Conservation (phyloP, 2,888 invertebrate species). For the Plagiodera versicolora region DNA sequence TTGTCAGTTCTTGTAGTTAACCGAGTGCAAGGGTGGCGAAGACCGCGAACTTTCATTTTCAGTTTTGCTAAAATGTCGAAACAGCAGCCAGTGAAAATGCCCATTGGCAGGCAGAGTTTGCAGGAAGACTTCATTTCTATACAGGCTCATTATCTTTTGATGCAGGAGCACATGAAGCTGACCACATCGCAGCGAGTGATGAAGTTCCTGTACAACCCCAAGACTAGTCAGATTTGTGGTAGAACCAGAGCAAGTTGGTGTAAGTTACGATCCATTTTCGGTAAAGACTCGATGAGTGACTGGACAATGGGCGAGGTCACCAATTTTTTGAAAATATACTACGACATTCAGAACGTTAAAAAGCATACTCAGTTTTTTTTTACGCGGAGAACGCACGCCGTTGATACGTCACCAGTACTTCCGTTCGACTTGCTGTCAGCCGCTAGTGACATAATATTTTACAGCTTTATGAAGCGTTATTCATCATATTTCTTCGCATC, state of each 20-base stretch:
- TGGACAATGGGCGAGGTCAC: too few species aligned
- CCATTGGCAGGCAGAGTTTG: constrained; percentile 44
- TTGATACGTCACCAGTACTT: too few species aligned
- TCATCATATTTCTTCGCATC: too few species aligned
- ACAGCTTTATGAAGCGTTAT: too few species aligned
- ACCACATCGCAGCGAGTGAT: constrained; percentile 62
- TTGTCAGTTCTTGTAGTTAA: constrained; percentile 19
- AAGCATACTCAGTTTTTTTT: too few species aligned
- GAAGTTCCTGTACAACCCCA: constrained; percentile 75
- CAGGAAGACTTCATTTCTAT: constrained; percentile 51
- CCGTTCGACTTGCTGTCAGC: too few species aligned
- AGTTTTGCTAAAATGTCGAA: constrained; percentile 6
- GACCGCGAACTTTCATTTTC: neutral
- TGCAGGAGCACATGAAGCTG: constrained; percentile 60
- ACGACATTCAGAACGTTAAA: too few species aligned
- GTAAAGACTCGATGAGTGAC: too few species aligned
- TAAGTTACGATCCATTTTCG: too few species aligned
- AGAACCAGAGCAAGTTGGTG: constrained; percentile 82
- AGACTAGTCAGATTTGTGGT: constrained; percentile 74
- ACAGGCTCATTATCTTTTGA: constrained; percentile 62
- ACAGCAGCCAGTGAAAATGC: constrained; percentile 22
- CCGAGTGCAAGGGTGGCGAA: constrained; percentile 3
- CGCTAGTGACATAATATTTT: too few species aligned
- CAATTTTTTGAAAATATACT: too few species aligned
- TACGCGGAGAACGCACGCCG: too few species aligned